Conservation (phyloP, 2,888 invertebrate genomes). For the Oscheius myriophilus region DNA sequence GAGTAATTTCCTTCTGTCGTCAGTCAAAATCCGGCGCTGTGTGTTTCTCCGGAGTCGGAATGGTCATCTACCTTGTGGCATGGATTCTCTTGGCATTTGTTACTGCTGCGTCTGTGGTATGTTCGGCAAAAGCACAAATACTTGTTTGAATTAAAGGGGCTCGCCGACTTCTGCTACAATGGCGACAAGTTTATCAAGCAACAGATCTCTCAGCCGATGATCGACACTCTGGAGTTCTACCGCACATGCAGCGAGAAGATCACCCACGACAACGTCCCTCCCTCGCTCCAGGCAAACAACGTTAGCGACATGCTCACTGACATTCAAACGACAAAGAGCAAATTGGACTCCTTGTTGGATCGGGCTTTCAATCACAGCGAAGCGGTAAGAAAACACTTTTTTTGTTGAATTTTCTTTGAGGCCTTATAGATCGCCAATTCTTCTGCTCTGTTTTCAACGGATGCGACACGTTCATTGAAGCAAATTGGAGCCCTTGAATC, state of each 20-base stretch:
- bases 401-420: background rate
- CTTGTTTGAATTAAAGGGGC: too few species aligned
- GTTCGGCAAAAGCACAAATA: slow-evolving; percentile 25
- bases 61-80: slow-evolving; percentile 65
- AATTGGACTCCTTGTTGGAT: slow-evolving; percentile 58
- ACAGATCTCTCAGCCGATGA: slow-evolving; percentile 47
- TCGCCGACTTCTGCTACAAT: slow-evolving; percentile 62
- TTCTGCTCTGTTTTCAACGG: slow-evolving; percentile 52
- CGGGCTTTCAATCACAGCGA: slow-evolving; percentile 57
- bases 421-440: slow-evolving; percentile 54
- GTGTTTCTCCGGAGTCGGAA: slow-evolving; percentile 65
- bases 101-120: slow-evolving; percentile 61
- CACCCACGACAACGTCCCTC: slow-evolving; percentile 53
- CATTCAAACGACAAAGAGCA: slow-evolving; percentile 51
- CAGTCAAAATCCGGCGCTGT: slow-evolving; percentile 67
- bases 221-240: slow-evolving; percentile 63
- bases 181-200: slow-evolving; percentile 55
- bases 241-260: slow-evolving; percentile 45
- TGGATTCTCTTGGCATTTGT: slow-evolving; percentile 62
- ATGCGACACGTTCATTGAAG: slow-evolving; percentile 56
- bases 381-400: slow-evolving; percentile 37
- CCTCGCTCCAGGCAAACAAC: slow-evolving; percentile 33
- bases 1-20: slow-evolving; percentile 67
- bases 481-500: slow-evolving; percentile 60
- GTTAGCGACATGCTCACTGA: slow-evolving; percentile 46